Conservation (phyloP, 2,888 invertebrate genomes). For the Oxytorus armatus region DNA sequence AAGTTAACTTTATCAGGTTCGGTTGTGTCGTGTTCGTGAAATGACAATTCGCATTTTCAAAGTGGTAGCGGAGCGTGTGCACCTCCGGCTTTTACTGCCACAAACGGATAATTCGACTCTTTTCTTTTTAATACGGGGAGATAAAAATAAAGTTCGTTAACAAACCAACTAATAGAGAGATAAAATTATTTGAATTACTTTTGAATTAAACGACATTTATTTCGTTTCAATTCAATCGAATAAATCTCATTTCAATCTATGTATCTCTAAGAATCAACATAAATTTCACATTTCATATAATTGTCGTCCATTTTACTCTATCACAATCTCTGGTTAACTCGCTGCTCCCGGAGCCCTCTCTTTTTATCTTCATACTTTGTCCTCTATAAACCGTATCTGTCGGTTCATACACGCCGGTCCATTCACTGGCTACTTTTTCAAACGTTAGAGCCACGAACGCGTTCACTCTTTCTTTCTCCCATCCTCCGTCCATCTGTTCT, state of each 20-base stretch:
- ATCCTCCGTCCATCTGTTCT: background rate
- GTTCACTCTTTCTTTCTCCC: slow-evolving; percentile 7
- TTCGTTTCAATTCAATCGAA: background rate
- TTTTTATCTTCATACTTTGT: slow-evolving; percentile 1
- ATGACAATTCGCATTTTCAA: no score
- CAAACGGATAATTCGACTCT: no score
- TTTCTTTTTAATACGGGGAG: no score
- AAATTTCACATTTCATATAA: slow-evolving; percentile 3
- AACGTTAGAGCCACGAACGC: slow-evolving; percentile 26
- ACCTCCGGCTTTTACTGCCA: no score
- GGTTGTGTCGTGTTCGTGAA: no score
- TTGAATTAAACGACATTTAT: background rate
- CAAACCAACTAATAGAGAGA: no score
- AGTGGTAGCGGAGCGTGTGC: no score
- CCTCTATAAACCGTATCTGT: no score
- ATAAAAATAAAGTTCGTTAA: no score
- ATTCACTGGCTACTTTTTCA: slow-evolving; percentile 34
- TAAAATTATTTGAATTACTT: no score
- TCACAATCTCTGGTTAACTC: background rate
- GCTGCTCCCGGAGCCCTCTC: slow-evolving; percentile 16
- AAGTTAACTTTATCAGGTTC: no score
- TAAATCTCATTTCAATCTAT: background rate
- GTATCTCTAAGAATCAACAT: background rate
- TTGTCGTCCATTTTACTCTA: slow-evolving; percentile 3
- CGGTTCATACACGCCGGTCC: slow-evolving; percentile 9